Evolutionary conservation across 37 sponge, comb jelly and placozoan genomes (phyloP).

Genomic region (Ephydatia muelleri): DNA sequence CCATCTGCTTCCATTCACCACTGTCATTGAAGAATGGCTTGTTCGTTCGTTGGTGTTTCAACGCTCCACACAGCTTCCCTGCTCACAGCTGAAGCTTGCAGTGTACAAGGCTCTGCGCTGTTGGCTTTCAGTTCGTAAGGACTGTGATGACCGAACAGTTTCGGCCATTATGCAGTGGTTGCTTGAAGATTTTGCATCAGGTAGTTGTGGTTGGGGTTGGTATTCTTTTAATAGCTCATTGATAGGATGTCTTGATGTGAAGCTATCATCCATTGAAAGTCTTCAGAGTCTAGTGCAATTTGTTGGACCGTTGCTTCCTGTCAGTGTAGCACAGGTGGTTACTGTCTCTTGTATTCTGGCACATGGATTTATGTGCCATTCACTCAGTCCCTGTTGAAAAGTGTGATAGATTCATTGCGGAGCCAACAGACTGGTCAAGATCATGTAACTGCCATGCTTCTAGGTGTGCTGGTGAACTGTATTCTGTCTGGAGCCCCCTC

Average conservation of each 20-base stretch:
- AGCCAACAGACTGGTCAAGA: background rate
- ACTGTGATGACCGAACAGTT: background rate
- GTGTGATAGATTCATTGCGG: background rate
- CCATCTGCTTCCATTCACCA: slow-evolving; percentile 32
- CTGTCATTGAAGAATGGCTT: slow-evolving; percentile 8
- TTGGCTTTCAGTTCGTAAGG: background rate
- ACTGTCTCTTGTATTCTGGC: background rate
- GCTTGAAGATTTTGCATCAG: background rate
- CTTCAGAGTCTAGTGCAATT: background rate
- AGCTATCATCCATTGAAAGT: background rate
- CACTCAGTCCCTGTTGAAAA: background rate
- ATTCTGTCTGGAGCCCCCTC: background rate
- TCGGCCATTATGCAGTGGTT: background rate
- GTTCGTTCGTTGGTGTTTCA: background rate
- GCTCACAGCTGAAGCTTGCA: background rate
- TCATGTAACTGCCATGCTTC: background rate
- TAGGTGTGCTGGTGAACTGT: background rate
- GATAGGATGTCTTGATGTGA: background rate
- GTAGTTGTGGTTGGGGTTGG: background rate
- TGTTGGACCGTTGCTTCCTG: background rate
- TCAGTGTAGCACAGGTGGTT: background rate
- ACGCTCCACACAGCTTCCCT: background rate
- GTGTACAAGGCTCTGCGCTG: background rate
- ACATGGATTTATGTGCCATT: background rate
- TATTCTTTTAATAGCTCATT: background rate